Conservation (phyloP, 2,113 vertebrate species). For the Spermophilus dauricus region DNA sequence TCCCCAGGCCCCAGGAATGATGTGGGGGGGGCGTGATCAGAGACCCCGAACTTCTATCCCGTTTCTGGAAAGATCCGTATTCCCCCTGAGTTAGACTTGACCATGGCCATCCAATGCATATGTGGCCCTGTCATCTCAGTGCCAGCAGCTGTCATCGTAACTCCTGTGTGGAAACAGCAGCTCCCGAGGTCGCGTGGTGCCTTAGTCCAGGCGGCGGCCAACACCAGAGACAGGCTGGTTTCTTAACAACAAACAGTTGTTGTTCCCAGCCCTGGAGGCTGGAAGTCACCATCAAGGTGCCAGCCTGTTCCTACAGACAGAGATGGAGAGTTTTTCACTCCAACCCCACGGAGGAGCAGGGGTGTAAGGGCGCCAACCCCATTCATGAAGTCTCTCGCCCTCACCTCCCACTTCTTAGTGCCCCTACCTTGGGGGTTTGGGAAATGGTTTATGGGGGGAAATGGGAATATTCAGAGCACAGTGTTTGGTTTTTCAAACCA, state of each 20-base stretch:
- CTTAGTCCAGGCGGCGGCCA: neutral
- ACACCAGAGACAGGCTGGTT: neutral
- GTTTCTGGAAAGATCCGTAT: neutral
- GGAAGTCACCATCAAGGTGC: neutral
- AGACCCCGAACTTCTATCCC: neutral
- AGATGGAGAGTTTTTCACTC: too few relatives aligned
- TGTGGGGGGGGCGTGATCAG: neutral
- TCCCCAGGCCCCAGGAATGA: accelerated
- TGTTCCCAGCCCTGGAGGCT: neutral
- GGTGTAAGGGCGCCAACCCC: neutral
- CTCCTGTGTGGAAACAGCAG: neutral
- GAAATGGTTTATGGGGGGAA: neutral
- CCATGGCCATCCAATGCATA: neutral
- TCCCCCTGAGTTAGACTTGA: neutral
- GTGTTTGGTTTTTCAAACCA: neutral
- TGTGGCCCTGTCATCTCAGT: neutral
- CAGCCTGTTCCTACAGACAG: too few relatives aligned
- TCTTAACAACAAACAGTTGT: too few relatives aligned
- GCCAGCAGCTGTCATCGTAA: neutral
- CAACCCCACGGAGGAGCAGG: neutral
- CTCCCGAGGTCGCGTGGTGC: too few relatives aligned
- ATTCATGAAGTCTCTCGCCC: too few relatives aligned
- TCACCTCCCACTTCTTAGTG: neutral
- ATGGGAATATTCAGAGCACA: neutral
- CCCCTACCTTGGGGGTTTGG: too few relatives aligned